Evolutionary conservation across 2,888 invertebrate species (phyloP).

Genomic region (Oligia latruncula): DNA sequence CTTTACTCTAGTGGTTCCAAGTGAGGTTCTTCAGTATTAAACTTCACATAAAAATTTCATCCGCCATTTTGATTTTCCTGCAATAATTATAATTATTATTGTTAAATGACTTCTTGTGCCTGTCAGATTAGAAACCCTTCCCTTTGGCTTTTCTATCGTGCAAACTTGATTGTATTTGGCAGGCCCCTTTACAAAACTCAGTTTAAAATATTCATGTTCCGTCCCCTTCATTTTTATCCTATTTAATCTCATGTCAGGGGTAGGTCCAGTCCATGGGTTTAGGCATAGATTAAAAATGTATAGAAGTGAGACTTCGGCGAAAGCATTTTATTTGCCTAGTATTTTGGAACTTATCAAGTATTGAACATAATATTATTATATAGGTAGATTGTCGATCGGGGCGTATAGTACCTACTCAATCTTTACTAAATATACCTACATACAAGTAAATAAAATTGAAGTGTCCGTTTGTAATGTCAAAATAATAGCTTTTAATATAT

Average conservation of each 20-base stretch:
- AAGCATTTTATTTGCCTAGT: no score
- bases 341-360: no score
- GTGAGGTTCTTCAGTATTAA: neutral
- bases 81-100: neutral
- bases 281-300: constrained; percentile 6
- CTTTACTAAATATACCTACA: no score
- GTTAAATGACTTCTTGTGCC: neutral
- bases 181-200: constrained; percentile 21
- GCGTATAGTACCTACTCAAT: no score
- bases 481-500: no score
- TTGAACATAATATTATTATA: no score
- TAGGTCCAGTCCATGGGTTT: constrained; percentile 35
- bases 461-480: no score
- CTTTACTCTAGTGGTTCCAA: neutral
- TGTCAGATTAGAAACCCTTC: neutral
- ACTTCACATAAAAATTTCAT: neutral
- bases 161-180: constrained; percentile 4
- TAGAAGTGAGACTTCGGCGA: neutral
- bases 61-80: neutral
- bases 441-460: no score
- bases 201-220: constrained; percentile 49
- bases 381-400: no score
- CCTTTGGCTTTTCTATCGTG: neutral
- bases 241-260: constrained; percentile 50
- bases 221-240: constrained; percentile 44